Evolutionary conservation across 2,113 vertebrate species (phyloP), one percentile per base, ranked within the genome.

Genomic region (Amphiprion percula): DNA sequence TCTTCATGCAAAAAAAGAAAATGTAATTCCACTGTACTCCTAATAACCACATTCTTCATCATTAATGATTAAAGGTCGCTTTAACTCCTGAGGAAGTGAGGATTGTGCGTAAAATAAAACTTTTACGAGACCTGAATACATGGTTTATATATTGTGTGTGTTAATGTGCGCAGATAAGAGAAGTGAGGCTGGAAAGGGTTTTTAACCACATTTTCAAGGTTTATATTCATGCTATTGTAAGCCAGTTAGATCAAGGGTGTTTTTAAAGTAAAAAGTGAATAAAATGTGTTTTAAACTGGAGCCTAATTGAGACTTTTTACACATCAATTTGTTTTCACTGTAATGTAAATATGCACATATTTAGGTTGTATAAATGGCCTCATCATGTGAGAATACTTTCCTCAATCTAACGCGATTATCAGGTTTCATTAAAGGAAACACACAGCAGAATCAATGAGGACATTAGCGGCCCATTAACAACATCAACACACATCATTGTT

Each of bases 21-120:
- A 56, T 10, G 55, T 55, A 21, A 52, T 4, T 2, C 2, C 8
- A 6, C 2, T 23, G 23, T 60, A 21, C 56, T 24, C 63, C 5
- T 15, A 47, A 39, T 62, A 54, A 60, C 23, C 2, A 10, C 73
- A 33, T 8, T 49, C 52, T 52, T 66, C 49, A 75, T 66, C 62
- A 46, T 64, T 30, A 28, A 64, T 71, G 55, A 71, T 68, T 75
- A 37, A 56, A 2, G 8, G 24, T 46, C 64, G 41, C 52, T 82
- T 68, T 70, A 33, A 49, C 68, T 49, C 62, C 6, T 30, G 4
- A 30, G 58, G 19, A 44, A 65, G 39, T 56, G n/a, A 33, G 26
- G 47, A 14, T 74, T 70, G 64, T 60, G 39, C 11, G 10, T 53
- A 54, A 66, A 46, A 77, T 72, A 62, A 80, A 79, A 26, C 12